Conservation (phyloP, 2,797 vertebrate species). For the Glyptemys insculpta region DNA sequence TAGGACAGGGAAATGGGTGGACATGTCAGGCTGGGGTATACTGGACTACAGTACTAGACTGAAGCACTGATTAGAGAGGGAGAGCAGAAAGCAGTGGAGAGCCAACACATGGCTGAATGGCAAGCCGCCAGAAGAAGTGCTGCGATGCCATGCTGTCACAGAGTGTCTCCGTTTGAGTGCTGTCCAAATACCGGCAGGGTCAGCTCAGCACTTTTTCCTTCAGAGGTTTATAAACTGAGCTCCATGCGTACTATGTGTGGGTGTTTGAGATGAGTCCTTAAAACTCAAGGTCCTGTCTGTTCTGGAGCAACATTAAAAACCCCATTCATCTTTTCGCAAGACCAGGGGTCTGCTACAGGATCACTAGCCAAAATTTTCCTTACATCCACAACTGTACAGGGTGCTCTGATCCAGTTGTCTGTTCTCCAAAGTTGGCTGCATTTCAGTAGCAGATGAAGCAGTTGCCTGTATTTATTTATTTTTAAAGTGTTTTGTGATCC, state of each 20-base stretch:
- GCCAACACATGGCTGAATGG: slow-evolving; percentile 7
- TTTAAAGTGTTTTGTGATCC: slow-evolving; percentile 16
- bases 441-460: slow-evolving; percentile 46
- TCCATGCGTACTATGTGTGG: background rate
- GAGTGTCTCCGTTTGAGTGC: background rate
- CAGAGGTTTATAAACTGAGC: background rate
- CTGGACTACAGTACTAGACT: background rate
- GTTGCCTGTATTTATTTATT: background rate
- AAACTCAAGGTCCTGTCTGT: background rate
- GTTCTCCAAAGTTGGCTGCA: slow-evolving; percentile 3
- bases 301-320: background rate
- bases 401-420: background rate
- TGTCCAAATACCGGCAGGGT: background rate
- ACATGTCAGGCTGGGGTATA: background rate
- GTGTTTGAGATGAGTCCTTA: background rate
- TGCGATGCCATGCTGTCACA: slow-evolving; percentile 32
- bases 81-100: slow-evolving; percentile 21
- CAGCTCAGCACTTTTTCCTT: background rate
- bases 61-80: slow-evolving; percentile 1
- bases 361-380: slow-evolving; percentile 20
- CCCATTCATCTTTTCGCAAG: background rate
- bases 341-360: background rate
- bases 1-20: slow-evolving; percentile 40
- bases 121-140: slow-evolving; percentile 27
- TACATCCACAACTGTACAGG: background rate